phyloP scores from a whole-genome alignment of 2,113 vertebrate genomes.

The Myrmophylax atrothorax region DNA sequence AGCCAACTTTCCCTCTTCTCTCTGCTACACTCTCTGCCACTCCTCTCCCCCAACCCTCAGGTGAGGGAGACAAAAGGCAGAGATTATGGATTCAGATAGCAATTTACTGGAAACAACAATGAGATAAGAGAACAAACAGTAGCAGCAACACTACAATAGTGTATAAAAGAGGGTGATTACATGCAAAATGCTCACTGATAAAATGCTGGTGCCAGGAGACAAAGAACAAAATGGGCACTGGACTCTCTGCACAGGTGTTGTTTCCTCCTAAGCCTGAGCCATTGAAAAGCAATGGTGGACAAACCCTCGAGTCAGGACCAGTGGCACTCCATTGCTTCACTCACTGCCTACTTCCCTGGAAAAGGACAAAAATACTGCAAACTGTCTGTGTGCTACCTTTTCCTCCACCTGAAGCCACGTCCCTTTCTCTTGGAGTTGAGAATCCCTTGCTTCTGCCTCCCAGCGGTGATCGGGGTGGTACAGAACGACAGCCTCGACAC shows the following conservation, averaged over 20 bases:
- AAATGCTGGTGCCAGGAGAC: neutral
- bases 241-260: neutral
- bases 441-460: neutral
- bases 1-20: neutral
- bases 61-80: neutral
- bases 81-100: neutral
- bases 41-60: neutral
- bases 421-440: neutral
- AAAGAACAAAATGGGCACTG: neutral
- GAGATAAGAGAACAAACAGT: neutral
- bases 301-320: neutral
- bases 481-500: neutral
- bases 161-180: neutral
- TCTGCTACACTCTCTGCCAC: neutral
- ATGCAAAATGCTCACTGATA: neutral
- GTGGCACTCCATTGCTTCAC: neutral
- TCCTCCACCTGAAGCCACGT: neutral
- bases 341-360: neutral
- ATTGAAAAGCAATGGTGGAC: neutral
- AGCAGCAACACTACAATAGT: neutral
- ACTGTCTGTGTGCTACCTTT: neutral
- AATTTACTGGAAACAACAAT: neutral
- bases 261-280: neutral
- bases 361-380: neutral
- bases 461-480: neutral